phyloP scores from a whole-genome alignment of 2,113 vertebrate species.

The Python bivittatus region DNA sequence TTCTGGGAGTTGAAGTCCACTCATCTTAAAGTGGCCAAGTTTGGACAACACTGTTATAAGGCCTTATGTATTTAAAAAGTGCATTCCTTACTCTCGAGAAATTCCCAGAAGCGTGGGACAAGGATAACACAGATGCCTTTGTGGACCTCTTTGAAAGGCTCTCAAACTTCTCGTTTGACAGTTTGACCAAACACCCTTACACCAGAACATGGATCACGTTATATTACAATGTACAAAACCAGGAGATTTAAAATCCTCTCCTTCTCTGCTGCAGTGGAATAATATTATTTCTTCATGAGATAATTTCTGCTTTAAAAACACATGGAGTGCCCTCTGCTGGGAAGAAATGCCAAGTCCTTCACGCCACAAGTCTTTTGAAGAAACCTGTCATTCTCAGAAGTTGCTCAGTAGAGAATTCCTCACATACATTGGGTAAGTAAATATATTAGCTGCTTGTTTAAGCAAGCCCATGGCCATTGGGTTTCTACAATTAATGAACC shows the following conservation, averaged over 20 bases:
- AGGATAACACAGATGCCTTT: neutral
- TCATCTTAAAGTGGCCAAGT: too few relatives aligned
- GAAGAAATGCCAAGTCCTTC: neutral
- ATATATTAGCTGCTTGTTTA: neutral
- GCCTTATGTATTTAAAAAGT: neutral
- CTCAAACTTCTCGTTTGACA: neutral
- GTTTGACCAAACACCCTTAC: neutral
- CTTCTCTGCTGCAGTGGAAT: neutral
- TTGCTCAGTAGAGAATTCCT: neutral
- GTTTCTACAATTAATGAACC: neutral
- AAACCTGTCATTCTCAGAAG: neutral
- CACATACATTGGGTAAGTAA: neutral
- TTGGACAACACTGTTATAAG: too few relatives aligned
- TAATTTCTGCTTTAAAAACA: conserved; percentile 30
- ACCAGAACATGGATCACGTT: neutral
- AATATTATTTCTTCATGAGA: neutral
- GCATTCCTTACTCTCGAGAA: neutral
- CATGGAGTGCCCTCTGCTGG: conserved; percentile 38
- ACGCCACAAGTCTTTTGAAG: neutral
- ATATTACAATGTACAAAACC: neutral
- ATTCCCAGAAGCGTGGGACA: neutral
- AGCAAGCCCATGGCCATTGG: neutral
- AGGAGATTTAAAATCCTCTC: neutral
- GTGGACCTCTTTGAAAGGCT: neutral
- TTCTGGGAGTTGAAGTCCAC: too few relatives aligned